Base-by-base conservation (phyloP, 53 echinoderm and acorn worm species). In the Actinopyga echinites region DNA sequence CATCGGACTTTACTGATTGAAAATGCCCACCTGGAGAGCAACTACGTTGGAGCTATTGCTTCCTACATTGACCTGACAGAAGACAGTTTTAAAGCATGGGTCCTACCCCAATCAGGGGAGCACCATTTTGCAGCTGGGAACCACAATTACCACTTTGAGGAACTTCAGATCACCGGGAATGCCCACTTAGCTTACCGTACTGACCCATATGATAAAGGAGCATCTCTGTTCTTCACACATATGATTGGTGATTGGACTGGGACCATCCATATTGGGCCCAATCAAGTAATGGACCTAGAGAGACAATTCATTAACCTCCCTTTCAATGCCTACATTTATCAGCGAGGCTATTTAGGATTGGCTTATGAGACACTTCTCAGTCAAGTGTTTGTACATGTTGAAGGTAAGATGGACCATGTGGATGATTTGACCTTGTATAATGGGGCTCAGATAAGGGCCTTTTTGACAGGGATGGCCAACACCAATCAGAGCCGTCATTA, bases 201-300 rank as follows among this genome's bases (percentile, higher is more conserved):
- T 1, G 80, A 88, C 33, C 92, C 95, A 12, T 92, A 88, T 30
- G 90, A 95, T 73, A 61, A 60, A 55, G 92, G 95, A 2, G 95
- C 92, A 17, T 83, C 86, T 1, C 79, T 92, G 12, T 75, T 64
- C 84, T 92, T 95, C 65, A 80, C 68, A 19, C 90, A 92, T 58
- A 92, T 95, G 95, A 95, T 95, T 24, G 95, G 95, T 4, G 95
- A 95, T 63, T 88, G 92, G 52, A 83, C 92, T 21, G 95, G 95
- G 2, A 84, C 79, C 21, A 77, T 95, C 28, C 95, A 95, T 74
- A 85, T 95, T 40, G 95, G 95, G 17, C 92, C 92, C 15, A 95
- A 95, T 82, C 95, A 95, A 33, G 86, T 92, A 43, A 90, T 95
- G 95, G 95, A 95, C 78, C 75, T 95, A 19, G n/a, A 74, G 69